phyloP scores from a whole-genome alignment of 1,140 invertebrate genomes.

The Brachystomella parvula region DNA sequence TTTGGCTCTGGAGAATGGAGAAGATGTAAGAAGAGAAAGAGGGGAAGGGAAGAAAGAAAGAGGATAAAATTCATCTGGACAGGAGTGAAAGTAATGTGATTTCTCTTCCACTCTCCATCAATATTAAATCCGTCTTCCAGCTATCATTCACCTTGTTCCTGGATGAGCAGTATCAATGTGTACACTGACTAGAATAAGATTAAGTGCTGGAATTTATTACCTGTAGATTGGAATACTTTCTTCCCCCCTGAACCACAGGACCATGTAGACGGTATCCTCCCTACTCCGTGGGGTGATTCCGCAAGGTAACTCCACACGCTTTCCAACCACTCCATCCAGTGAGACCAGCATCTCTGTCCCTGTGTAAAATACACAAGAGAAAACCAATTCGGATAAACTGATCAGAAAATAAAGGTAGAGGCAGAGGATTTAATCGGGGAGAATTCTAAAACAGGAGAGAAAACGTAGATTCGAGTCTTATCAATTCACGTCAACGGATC shows the following conservation, averaged over 20 bases:
- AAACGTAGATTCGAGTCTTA: no score
- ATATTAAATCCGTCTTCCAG: background rate
- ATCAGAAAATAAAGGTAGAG: slow-evolving; percentile 11
- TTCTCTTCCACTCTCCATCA: slow-evolving; percentile 1
- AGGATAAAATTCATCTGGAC: slow-evolving; percentile 16
- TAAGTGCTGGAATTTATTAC: slow-evolving; percentile 27
- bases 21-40: background rate
- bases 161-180: background rate
- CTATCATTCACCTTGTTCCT: background rate
- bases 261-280: slow-evolving; percentile 38
- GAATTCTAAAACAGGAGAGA: background rate
- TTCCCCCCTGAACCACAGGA: slow-evolving; percentile 37
- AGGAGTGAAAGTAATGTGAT: background rate
- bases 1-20: background rate
- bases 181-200: slow-evolving; percentile 6
- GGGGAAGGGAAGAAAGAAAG: background rate
- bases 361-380: slow-evolving; percentile 1
- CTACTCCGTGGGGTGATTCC: slow-evolving; percentile 29
- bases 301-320: slow-evolving; percentile 32
- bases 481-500: no score
- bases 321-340: slow-evolving; percentile 33
- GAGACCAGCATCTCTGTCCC: slow-evolving; percentile 26
- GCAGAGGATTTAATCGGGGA: slow-evolving; percentile 6
- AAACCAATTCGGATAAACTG: slow-evolving; percentile 1
- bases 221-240: slow-evolving; percentile 38